Conservation (phyloP, 2,797 vertebrate genomes). For the Xerus rutilus region DNA sequence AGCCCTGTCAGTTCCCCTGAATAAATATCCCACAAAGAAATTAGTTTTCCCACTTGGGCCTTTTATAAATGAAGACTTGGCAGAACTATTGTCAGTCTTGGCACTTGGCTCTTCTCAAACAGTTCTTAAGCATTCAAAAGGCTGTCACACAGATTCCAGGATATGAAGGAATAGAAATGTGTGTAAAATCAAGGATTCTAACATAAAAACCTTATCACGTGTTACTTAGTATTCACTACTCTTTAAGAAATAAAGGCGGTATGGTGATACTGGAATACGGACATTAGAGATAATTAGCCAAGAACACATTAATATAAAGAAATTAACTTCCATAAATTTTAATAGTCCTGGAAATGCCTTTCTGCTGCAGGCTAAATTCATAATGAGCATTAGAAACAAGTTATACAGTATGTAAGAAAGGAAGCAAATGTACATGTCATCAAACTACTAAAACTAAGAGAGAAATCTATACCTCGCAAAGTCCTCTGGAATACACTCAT, state of each 20-base stretch:
- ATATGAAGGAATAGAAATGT: neutral
- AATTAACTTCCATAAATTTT: neutral
- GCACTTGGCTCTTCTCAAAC: neutral
- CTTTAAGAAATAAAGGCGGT: neutral
- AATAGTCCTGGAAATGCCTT: neutral
- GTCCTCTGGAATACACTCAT: neutral
- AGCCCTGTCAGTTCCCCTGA: neutral
- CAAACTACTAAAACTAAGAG: slow-evolving; percentile 30
- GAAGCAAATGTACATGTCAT: neutral
- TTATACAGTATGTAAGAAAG: neutral
- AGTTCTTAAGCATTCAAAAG: neutral
- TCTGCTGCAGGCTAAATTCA: neutral
- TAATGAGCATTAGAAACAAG: neutral
- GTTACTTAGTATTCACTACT: neutral
- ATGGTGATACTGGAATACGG: neutral
- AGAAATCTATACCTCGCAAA: slow-evolving; percentile 13
- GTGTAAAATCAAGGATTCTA: neutral
- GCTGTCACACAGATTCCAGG: neutral
- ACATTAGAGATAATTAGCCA: neutral
- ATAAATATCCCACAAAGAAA: neutral
- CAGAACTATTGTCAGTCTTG: neutral
- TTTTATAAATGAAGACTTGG: neutral
- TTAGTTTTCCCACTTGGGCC: neutral
- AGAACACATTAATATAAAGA: slow-evolving; percentile 16
- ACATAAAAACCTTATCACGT: neutral